Conservation (phyloP, 2,113 vertebrate genomes). For the Ceuthmochares aereus region DNA sequence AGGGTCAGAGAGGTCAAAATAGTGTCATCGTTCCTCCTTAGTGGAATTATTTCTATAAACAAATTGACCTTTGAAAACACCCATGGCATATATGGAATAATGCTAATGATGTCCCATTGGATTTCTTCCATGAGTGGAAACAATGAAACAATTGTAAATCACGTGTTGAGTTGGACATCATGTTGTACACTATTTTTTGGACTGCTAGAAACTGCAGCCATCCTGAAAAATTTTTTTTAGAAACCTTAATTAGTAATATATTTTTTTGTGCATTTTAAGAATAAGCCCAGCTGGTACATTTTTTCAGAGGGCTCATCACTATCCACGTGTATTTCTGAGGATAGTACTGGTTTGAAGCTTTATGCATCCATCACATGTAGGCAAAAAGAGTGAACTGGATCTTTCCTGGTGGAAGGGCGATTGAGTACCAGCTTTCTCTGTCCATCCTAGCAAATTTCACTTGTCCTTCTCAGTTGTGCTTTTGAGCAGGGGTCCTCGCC, state of each 20-base stretch:
- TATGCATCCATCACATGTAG: neutral
- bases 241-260: neutral
- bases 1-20: constrained; percentile 57
- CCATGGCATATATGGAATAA: constrained; percentile 33
- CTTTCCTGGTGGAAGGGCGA: neutral
- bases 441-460: neutral
- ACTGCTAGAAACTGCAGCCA: neutral
- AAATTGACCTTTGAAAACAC: constrained; percentile 54
- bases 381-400: neutral
- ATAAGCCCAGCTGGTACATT: neutral
- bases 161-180: neutral
- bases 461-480: neutral
- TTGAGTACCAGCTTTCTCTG: neutral
- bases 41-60: constrained; percentile 32
- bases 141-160: constrained; percentile 12
- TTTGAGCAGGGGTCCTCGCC: neutral
- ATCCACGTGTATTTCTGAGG: neutral
- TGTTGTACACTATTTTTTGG: neutral
- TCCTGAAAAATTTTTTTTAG: neutral
- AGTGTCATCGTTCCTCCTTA: constrained; percentile 65
- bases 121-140: constrained; percentile 43
- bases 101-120: neutral
- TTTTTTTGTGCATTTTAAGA: neutral
- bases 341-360: neutral
- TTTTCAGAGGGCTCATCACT: neutral